Evolutionary conservation across 2,113 vertebrate species (phyloP).

Genomic region (Eurystomus gularis): DNA sequence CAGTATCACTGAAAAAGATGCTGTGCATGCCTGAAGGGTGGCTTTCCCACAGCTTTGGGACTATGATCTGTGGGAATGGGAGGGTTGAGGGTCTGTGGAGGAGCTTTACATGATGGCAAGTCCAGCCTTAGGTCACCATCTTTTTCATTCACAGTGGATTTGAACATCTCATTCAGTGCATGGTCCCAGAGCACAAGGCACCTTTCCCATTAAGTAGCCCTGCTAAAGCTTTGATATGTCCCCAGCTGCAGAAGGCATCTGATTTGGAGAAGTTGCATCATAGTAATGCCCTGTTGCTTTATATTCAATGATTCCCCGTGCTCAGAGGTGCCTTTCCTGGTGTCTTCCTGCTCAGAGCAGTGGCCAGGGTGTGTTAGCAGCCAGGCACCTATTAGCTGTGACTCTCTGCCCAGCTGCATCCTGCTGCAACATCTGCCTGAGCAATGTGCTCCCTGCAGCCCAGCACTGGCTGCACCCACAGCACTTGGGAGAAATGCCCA

Average conservation of each 20-base stretch:
- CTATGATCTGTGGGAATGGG: neutral
- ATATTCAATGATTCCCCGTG: neutral
- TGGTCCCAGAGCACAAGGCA: neutral
- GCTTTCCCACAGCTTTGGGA: neutral
- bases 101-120: neutral
- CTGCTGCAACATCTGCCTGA: fast-evolving
- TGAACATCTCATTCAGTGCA: neutral
- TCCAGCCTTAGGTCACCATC: neutral
- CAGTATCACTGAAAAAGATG: neutral
- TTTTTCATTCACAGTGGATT: neutral
- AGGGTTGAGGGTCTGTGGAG: neutral
- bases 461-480: neutral
- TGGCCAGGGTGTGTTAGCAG: neutral
- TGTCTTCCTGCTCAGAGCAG: neutral
- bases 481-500: fast-evolving
- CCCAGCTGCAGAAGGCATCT: neutral
- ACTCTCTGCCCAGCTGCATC: neutral
- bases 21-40: neutral
- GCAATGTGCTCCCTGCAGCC: fast-evolving
- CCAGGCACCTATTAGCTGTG: neutral
- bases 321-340: neutral
- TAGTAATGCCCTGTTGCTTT: neutral
- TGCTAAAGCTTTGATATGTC: neutral
- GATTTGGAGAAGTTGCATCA: neutral
- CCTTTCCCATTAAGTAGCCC: neutral